phyloP scores from a whole-genome alignment of 2,113 vertebrate species.

The Forbesichthys papilliferus region DNA sequence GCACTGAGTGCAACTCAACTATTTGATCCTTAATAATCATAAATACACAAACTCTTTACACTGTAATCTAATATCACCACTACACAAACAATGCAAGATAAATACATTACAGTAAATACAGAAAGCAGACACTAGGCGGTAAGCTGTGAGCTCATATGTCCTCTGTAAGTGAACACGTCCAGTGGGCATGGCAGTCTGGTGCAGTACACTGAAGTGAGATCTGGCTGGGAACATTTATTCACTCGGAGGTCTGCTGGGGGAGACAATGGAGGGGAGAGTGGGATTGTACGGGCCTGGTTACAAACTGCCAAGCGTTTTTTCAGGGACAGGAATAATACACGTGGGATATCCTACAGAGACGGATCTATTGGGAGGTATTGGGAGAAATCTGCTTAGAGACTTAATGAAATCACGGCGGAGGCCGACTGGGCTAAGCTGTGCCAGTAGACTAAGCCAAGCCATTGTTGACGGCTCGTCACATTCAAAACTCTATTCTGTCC shows the following conservation, averaged over 20 bases:
- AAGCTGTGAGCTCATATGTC: constrained; percentile 41
- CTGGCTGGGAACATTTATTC: constrained; percentile 53
- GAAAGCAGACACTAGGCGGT: constrained; percentile 59
- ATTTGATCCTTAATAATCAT: too few relatives aligned
- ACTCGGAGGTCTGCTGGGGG: constrained; percentile 41
- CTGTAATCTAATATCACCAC: constrained; percentile 26
- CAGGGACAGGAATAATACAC: constrained; percentile 54
- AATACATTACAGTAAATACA: constrained; percentile 47
- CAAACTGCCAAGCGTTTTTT: constrained; percentile 25
- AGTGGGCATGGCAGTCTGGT: constrained; percentile 45
- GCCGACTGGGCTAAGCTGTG: constrained; percentile 34
- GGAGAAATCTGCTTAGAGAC: constrained; percentile 61
- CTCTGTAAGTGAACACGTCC: constrained; percentile 37
- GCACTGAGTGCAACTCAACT: not conserved
- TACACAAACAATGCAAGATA: constrained; percentile 32
- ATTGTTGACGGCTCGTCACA: constrained; percentile 21
- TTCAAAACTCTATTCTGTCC: constrained; percentile 35
- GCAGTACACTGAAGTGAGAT: constrained; percentile 55
- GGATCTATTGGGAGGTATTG: constrained; percentile 55
- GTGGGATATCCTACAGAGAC: constrained; percentile 57
- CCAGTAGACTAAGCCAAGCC: constrained; percentile 27
- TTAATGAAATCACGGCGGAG: constrained; percentile 41
- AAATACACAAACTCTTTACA: not conserved
- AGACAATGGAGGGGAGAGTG: constrained; percentile 61
- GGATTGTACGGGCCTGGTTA: constrained; percentile 47